Conservation (phyloP, 2,113 vertebrate genomes). For the Chroicocephalus ridibundus region DNA sequence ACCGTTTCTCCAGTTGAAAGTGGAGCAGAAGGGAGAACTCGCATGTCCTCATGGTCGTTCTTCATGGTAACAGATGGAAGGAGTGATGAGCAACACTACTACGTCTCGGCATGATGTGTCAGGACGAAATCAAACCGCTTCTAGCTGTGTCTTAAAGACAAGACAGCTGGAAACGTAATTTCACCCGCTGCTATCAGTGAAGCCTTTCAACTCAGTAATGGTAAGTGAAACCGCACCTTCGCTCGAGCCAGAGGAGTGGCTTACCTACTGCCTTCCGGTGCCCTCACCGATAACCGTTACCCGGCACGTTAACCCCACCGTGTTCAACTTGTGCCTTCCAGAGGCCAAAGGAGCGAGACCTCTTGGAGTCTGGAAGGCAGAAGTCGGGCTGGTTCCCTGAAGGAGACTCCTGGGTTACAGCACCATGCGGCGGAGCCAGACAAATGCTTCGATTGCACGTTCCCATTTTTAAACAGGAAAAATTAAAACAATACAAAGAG, state of each 20-base stretch:
- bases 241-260: background rate
- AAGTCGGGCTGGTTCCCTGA: background rate
- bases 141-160: background rate
- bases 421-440: background rate
- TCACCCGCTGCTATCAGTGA: background rate
- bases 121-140: background rate
- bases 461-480: conserved; percentile 65
- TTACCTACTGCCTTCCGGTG: background rate
- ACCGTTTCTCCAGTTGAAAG: background rate
- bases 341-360: background rate
- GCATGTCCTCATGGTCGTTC: background rate
- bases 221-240: background rate
- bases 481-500: conserved; percentile 47
- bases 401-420: conserved; percentile 7
- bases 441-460: conserved; percentile 43
- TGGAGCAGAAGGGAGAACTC: background rate
- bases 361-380: background rate
- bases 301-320: background rate
- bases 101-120: background rate
- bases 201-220: background rate
- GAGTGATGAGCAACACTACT: conserved; percentile 8
- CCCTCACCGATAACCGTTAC: background rate
- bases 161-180: background rate
- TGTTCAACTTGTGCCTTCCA: background rate
- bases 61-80: background rate